These are phyloP conservation scores for Dicaeum eximium DNA, from an alignment of 2,113 vertebrate genomes.

Conservation along the genomic window DNA sequence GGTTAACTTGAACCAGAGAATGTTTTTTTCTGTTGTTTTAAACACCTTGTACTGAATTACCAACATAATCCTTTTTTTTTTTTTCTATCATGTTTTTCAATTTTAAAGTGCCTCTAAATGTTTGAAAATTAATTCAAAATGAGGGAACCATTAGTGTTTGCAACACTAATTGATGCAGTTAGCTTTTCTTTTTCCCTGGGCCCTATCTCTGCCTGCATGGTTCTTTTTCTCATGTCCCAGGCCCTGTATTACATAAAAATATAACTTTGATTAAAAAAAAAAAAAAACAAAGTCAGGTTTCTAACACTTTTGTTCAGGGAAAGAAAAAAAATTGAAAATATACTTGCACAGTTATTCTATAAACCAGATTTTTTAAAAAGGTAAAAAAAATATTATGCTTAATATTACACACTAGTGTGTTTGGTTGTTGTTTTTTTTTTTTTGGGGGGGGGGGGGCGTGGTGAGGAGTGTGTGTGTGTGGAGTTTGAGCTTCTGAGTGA, in stretches of 20 bases:
- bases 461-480: rapidly evolving
- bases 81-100: neutral
- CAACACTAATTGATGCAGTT: neutral
- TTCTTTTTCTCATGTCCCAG: neutral
- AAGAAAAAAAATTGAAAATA: neutral
- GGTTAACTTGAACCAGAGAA: neutral
- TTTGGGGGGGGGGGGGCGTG: too few species aligned
- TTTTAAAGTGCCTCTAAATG: neutral
- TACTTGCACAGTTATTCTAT: neutral
- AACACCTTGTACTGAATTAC: neutral
- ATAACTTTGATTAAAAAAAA: neutral
- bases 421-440: neutral
- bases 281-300: neutral
- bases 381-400: neutral
- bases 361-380: neutral
- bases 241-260: neutral
- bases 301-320: neutral
- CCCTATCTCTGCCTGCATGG: neutral
- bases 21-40: neutral
- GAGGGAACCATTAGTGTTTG: neutral
- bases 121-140: neutral
- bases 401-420: neutral
- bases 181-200: neutral
- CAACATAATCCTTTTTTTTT: neutral
- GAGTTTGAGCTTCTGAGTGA: neutral